A percentile compares a stretch with the other conserved stretches of the same genome.
Evolutionary conservation across 23 tunicate genomes (phyloP).

Genomic region (Styela plicata): DNA sequence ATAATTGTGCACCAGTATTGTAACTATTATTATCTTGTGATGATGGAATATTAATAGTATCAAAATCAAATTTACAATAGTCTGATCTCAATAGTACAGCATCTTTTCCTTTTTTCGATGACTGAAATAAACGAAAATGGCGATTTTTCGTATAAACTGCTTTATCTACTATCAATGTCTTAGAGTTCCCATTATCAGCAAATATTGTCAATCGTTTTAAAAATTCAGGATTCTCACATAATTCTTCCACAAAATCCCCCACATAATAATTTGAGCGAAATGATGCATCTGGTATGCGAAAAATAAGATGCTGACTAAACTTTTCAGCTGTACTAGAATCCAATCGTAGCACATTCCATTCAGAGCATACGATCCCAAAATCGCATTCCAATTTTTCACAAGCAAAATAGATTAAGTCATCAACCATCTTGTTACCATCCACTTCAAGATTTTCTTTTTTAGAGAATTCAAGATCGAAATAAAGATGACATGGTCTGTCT

Average conservation of each 20-base stretch:
- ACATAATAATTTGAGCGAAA: conserved; percentile 50
- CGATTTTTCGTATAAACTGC: conserved; percentile 82
- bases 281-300: conserved; percentile 46
- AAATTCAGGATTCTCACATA: conserved; percentile 24
- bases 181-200: neutral
- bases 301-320: conserved; percentile 73
- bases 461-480: conserved; percentile 73
- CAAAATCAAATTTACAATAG: conserved; percentile 36
- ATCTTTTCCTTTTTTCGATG: conserved; percentile 61
- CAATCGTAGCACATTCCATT: conserved; percentile 42
- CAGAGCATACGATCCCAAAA: conserved; percentile 23
- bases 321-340: conserved; percentile 64
- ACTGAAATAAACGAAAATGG: conserved; percentile 63
- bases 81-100: conserved; percentile 32
- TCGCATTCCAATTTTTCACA: conserved; percentile 18
- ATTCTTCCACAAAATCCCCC: conserved; percentile 58
- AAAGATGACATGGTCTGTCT: conserved; percentile 53
- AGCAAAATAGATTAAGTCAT: conserved; percentile 40
- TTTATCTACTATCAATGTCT: conserved; percentile 59
- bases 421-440: conserved; percentile 39
- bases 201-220: neutral
- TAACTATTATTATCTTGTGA: conserved; percentile 18
- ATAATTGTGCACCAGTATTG: neutral
- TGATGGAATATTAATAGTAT: neutral
- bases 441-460: conserved; percentile 25